Evolutionary conservation across 2,113 vertebrate genomes (phyloP).

Genomic region (Herpailurus yagouaroundi): DNA sequence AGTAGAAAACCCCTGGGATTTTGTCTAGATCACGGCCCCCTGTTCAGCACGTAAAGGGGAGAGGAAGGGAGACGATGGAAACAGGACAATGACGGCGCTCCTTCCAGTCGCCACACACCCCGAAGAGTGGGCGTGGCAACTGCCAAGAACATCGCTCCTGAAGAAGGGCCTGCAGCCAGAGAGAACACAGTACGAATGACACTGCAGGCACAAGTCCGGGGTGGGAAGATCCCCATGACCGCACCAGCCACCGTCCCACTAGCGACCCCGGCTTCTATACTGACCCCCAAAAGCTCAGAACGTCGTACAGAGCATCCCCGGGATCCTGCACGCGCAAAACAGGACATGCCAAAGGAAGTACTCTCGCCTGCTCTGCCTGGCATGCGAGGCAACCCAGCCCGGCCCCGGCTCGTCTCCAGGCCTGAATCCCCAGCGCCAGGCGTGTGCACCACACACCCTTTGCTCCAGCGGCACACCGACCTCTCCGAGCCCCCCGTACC

Average conservation of each 20-base stretch:
- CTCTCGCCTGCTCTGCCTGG: background rate
- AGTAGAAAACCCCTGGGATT: background rate
- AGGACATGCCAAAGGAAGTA: background rate
- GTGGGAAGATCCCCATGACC: background rate
- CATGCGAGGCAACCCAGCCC: background rate
- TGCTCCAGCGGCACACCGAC: background rate
- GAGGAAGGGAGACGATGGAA: background rate
- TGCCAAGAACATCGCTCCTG: background rate
- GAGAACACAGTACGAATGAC: background rate
- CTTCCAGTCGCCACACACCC: background rate
- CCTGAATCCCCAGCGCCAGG: background rate
- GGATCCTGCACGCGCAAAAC: background rate
- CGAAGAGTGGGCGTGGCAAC: background rate
- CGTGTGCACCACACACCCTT: background rate
- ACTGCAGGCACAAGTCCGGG: background rate
- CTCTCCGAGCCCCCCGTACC: background rate
- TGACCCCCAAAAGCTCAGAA: background rate
- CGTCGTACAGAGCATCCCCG: fast-evolving
- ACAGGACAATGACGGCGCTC: background rate
- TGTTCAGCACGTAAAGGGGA: background rate
- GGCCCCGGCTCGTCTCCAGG: background rate
- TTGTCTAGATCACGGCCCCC: background rate
- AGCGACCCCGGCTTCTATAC: background rate
- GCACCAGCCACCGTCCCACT: too few species aligned
- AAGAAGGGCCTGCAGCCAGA: background rate